Conservation (phyloP, 64 coral and sea anemone genomes). For the Stichodactyla helianthus region DNA sequence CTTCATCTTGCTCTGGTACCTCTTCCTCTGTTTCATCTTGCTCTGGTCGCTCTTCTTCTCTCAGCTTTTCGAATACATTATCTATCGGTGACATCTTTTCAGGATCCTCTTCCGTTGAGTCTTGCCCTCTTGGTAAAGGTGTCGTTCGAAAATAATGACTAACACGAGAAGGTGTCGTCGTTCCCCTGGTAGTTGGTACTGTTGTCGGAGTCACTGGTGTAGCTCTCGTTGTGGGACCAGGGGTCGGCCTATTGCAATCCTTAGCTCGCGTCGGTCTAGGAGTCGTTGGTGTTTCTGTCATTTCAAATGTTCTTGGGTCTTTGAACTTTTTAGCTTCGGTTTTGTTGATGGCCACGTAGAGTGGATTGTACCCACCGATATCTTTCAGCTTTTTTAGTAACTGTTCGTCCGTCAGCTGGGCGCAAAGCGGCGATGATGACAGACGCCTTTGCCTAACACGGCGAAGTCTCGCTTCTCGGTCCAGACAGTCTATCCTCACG, state of each 20-base stretch:
- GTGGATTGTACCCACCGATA: slow-evolving; percentile 24
- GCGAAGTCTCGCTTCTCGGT: background rate
- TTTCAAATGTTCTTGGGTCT: slow-evolving; percentile 7
- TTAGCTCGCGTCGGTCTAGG: background rate
- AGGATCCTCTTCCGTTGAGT: background rate
- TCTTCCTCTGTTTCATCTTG: background rate
- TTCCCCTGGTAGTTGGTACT: too few species aligned
- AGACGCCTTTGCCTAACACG: background rate
- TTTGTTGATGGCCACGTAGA: slow-evolving; percentile 39
- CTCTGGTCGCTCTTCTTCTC: background rate
- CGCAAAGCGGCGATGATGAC: background rate
- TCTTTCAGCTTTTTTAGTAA: slow-evolving; percentile 22
- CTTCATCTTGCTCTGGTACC: background rate
- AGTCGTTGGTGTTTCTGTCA: too few species aligned
- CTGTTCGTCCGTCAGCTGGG: background rate
- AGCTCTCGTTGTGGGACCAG: background rate
- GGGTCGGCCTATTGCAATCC: background rate
- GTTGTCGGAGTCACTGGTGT: background rate
- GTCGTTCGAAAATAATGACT: too few species aligned
- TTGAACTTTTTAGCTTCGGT: slow-evolving; percentile 12
- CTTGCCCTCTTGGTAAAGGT: too few species aligned
- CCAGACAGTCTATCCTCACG: background rate
- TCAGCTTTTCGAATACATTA: background rate
- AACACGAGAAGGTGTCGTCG: background rate
- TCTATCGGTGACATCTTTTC: background rate